Evolutionary conservation across 2,888 invertebrate species (phyloP).

Genomic region (Alloplasta piceator): DNA sequence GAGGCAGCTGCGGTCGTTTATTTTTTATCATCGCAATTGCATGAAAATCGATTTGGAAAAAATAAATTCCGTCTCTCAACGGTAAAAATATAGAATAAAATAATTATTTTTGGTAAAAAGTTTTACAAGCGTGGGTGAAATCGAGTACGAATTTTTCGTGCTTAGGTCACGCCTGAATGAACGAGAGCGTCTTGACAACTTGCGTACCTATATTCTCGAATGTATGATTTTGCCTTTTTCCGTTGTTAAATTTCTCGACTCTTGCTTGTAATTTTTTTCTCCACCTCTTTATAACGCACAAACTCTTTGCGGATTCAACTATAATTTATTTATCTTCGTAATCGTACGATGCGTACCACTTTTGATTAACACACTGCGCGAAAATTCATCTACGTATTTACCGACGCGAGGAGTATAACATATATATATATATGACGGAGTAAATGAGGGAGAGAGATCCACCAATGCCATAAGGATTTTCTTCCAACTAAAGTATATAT

Average conservation of each 20-base stretch:
- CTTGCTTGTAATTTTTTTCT: not conserved
- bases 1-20: conserved; percentile 34
- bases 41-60: not conserved
- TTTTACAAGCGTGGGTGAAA: conserved; percentile 57
- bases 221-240: conserved; percentile 15
- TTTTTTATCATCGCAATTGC: not conserved
- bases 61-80: not conserved
- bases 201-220: conserved; percentile 43
- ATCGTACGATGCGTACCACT: conserved; percentile 24
- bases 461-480: conserved; percentile 50
- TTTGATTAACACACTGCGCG: conserved; percentile 49
- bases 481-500: conserved; percentile 15
- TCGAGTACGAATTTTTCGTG: conserved; percentile 44
- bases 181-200: conserved; percentile 47
- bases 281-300: not conserved
- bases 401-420: conserved; percentile 31
- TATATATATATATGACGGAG: not conserved
- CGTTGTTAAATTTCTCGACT: not conserved
- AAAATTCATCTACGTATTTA: conserved; percentile 55
- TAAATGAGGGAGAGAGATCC: conserved; percentile 20
- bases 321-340: conserved; percentile 14
- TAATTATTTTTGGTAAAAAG: conserved; percentile 33
- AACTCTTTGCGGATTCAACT: conserved; percentile 7
- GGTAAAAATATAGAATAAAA: conserved; percentile 6
- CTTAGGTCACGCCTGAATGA: conserved; percentile 53